Conservation (phyloP, 2,888 invertebrate genomes). For the Amorpha juglandis region DNA sequence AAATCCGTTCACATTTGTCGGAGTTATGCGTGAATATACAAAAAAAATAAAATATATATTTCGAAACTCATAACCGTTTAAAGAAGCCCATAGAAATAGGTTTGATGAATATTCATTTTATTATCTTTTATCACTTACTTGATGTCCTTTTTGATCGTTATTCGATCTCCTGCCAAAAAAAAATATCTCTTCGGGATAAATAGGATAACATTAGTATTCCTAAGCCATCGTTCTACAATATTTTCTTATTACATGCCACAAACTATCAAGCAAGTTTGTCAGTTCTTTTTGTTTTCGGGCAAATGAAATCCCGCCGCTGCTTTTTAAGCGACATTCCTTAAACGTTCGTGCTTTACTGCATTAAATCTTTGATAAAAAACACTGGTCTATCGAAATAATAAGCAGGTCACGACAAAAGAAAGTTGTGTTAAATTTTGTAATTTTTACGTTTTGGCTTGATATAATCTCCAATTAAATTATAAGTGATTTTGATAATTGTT, state of each 20-base stretch:
- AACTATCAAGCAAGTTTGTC: slow-evolving; percentile 4
- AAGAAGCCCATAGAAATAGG: no score
- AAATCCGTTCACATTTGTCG: no score
- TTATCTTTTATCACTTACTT: no score
- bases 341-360: slow-evolving; percentile 30
- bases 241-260: neutral
- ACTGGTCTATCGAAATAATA: slow-evolving; percentile 10
- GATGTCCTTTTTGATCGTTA: no score
- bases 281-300: neutral
- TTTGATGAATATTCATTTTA: no score
- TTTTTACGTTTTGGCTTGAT: slow-evolving; percentile 10
- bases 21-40: no score
- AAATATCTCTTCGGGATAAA: neutral
- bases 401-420: slow-evolving; percentile 11
- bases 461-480: neutral
- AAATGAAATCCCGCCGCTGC: neutral
- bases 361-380: slow-evolving; percentile 30
- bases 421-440: neutral
- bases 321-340: neutral
- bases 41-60: no score
- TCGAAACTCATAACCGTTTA: no score
- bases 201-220: neutral
- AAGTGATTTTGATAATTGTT: neutral
- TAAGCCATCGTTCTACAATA: neutral
- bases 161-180: no score